Evolutionary conservation across 2,113 vertebrate species (phyloP).

Genomic region (Myotis davidii): DNA sequence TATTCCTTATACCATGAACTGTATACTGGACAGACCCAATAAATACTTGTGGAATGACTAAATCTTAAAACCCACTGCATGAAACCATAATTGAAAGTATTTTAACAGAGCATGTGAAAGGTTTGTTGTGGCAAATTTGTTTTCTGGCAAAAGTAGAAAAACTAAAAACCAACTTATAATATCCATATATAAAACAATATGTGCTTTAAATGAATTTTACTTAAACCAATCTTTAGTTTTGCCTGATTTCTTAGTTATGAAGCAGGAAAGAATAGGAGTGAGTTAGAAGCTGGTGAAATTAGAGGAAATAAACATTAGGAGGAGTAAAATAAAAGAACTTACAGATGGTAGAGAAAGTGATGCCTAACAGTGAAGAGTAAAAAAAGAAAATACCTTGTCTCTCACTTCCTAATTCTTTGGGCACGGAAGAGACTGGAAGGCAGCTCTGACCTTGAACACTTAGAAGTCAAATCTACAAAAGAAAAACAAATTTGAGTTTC

Average conservation of each 20-base stretch:
- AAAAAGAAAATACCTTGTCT: not conserved
- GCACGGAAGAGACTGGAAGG: not conserved
- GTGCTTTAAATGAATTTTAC: not conserved
- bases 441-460: not conserved
- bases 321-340: not conserved
- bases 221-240: constrained; percentile 1
- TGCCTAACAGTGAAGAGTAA: not conserved
- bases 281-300: not conserved
- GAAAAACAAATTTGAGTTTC: constrained; percentile 38
- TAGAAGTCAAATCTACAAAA: not conserved
- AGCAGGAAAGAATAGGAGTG: not conserved
- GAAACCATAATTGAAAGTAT: not conserved
- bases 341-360: not conserved
- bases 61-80: not conserved
- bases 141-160: constrained; percentile 27
- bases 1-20: not conserved
- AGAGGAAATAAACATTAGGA: not conserved
- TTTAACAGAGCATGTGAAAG: not conserved
- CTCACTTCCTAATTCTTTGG: not conserved
- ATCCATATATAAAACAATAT: not conserved
- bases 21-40: not conserved
- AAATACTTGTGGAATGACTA: constrained; percentile 9
- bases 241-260: not conserved
- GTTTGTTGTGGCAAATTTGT: constrained; percentile 16
- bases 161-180: not conserved